These are phyloP conservation scores for Pocillopora meandrina DNA, from an alignment of 92 coral and sea anemone genomes.

Conservation along the genomic window DNA sequence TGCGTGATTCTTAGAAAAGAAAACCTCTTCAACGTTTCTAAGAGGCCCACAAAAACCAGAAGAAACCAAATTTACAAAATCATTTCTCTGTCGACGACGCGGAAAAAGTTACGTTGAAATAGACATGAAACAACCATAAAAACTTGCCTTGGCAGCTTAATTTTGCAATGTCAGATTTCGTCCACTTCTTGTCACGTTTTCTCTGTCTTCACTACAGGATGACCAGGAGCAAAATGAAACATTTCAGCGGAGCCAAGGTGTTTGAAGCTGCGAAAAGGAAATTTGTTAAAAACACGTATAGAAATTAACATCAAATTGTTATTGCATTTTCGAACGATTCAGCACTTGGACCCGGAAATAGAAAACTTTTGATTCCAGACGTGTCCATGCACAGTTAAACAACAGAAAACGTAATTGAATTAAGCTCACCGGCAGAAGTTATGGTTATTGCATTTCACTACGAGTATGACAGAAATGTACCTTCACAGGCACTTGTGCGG, in stretches of 20 bases:
- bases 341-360: constrained; percentile 6
- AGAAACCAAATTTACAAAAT: neutral
- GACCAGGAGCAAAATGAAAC: neutral
- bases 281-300: neutral
- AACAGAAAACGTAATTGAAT: too few species aligned
- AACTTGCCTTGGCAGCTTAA: neutral
- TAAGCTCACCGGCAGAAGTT: too few species aligned
- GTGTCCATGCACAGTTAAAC: too few species aligned
- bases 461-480: too few species aligned
- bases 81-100: neutral
- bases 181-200: neutral
- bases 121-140: neutral
- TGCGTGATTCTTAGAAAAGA: neutral
- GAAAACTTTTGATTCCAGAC: neutral
- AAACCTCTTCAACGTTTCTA: neutral
- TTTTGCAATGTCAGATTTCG: neutral
- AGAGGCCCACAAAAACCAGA: too few species aligned
- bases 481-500: too few species aligned
- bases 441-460: too few species aligned
- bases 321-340: constrained; percentile 7
- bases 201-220: neutral
- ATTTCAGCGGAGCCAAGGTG: neutral
- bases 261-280: neutral
- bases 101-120: neutral
- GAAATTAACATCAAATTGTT: neutral